These are phyloP conservation scores for Crotalus adamanteus DNA, from an alignment of 2,797 vertebrate genomes.

Conservation along the genomic window DNA sequence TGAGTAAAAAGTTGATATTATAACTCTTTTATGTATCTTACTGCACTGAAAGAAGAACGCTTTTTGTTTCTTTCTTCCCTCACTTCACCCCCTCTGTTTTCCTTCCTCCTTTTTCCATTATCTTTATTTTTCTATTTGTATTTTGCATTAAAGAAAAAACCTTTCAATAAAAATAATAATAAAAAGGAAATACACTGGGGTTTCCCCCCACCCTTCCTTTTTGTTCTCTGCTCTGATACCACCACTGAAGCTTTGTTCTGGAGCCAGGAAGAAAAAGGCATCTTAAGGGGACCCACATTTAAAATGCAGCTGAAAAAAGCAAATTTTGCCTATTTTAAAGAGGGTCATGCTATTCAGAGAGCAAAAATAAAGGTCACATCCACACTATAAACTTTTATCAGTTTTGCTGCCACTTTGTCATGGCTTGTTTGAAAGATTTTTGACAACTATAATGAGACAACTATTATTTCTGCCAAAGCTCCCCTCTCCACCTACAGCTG, in stretches of 20 bases:
- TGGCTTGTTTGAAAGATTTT: neutral
- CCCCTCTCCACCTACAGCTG: neutral
- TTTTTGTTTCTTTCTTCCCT: no score
- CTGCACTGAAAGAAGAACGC: no score
- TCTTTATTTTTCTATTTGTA: no score
- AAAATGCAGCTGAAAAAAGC: neutral
- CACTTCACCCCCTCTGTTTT: neutral
- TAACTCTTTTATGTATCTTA: no score
- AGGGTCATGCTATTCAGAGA: neutral
- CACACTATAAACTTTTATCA: neutral
- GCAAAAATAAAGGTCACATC: neutral
- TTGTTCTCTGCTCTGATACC: neutral
- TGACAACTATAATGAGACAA: neutral
- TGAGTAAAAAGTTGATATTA: no score
- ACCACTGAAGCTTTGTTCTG: neutral
- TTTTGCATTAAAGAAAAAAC: no score
- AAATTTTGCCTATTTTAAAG: neutral
- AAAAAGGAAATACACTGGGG: no score
- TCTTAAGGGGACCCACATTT: neutral
- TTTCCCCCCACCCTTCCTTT: neutral
- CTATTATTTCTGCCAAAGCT: neutral
- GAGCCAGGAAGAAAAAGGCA: neutral
- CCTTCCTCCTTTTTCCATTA: no score
- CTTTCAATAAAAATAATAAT: no score
- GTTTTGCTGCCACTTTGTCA: neutral